Conservation (phyloP, 2,113 vertebrate species). For the Rana temporaria region DNA sequence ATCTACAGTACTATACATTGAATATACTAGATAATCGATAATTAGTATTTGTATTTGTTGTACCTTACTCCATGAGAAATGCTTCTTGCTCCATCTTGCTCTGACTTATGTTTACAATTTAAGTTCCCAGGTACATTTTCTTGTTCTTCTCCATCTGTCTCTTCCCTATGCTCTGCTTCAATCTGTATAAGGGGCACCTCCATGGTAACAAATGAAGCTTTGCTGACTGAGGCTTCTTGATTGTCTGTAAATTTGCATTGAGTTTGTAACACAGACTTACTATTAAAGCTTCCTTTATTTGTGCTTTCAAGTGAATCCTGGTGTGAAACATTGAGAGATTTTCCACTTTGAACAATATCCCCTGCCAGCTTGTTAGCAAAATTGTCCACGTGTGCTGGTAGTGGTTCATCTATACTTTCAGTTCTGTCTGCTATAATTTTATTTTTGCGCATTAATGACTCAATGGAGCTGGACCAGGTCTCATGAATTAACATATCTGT, state of each 20-base stretch:
- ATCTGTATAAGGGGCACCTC: constrained; percentile 96
- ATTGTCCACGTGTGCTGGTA: constrained; percentile 76
- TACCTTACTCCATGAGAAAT: constrained; percentile 72
- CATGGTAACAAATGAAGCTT: constrained; percentile 68
- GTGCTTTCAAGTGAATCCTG: constrained; percentile 70
- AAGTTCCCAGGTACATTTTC: constrained; percentile 12
- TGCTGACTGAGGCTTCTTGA: constrained; percentile 60
- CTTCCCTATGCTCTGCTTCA: constrained; percentile 88
- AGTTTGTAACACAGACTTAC: constrained; percentile 71
- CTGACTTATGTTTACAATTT: constrained; percentile 55
- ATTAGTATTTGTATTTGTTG: no score
- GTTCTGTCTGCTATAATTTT: constrained; percentile 86
- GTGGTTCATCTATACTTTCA: constrained; percentile 72
- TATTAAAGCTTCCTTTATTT: constrained; percentile 59
- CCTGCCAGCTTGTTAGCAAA: constrained; percentile 79
- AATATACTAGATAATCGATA: no score
- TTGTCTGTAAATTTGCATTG: constrained; percentile 64
- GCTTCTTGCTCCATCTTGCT: constrained; percentile 62
- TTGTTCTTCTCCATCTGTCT: constrained; percentile 61
- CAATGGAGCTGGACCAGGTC: constrained; percentile 93
- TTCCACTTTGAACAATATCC: constrained; percentile 82
- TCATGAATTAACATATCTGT: constrained; percentile 94
- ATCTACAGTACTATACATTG: no score
- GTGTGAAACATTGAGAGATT: constrained; percentile 70
- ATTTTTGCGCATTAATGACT: constrained; percentile 96